Base-by-base conservation (phyloP, 2,113 vertebrate genomes). In the Peromyscus californicus region DNA sequence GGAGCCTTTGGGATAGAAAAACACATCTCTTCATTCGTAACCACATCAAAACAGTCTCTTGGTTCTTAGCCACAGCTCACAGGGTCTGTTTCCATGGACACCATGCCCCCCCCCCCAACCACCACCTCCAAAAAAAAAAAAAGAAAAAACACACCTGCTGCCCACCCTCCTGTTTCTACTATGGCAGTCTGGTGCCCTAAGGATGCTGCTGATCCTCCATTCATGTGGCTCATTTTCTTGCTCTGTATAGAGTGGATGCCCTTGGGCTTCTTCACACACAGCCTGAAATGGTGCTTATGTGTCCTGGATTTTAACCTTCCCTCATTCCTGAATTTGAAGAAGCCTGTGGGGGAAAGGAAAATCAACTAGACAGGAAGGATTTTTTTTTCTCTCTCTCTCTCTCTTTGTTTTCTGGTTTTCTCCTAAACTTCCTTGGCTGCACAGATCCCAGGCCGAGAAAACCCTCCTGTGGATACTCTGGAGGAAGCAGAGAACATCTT, bases 361-460 rank as follows among this genome's bases (percentile, higher is more conserved):
- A 7, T 17, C 72, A 78, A 22, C 24, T 86, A 42, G 1, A 59
- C 57, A 88, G 59, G 21, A 22, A 11, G 19, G 4, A 6, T 4
- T 84, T 74, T 72, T 48, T 24, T 8, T 26, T n/a, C 48, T 22
- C 15, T 65, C 17, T 42, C 54, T 54, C 54, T 54, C 54, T 59
- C 57, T 59, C 1, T 92, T 63, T 78, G 67, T 26, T 39, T 82
- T 57, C 42, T 51, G 85, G 24, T 54, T 67, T 82, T 48, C n/a
- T 39, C 83, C n/a, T 11, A 29, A 54, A 75, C 26, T 3, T 88
- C 89, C 75, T 91, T 67, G 96, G 85, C 91, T 96, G 36, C 76
- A 75, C 16, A 87, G 39, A 94, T 84, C 96, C 83, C 79, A 95
- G 79, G 72, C 72, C 54, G 94, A 82, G 96, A 39, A 93, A 96